Percentiles rank a stretch among this genome's conserved stretches.
These are phyloP conservation scores for Eledona agricola DNA, from an alignment of 2,888 invertebrate species.

Conservation along the genomic window DNA sequence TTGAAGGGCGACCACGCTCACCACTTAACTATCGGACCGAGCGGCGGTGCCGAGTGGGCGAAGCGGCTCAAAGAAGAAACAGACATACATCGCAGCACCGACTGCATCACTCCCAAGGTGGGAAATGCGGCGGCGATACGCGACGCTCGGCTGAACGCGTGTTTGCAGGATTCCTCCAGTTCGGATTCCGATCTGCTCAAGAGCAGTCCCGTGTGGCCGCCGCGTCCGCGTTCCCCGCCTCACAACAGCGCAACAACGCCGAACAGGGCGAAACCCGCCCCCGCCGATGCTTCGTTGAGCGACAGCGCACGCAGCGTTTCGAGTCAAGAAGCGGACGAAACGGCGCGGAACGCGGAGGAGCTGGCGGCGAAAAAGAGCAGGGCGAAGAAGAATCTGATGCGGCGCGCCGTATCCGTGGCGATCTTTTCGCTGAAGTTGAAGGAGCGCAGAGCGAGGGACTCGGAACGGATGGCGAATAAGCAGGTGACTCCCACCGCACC, in stretches of 20 bases:
- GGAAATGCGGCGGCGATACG: slow-evolving; percentile 15
- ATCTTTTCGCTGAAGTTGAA: slow-evolving; percentile 85
- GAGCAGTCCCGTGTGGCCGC: slow-evolving; percentile 60
- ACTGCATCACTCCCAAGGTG: slow-evolving; percentile 77
- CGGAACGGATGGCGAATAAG: slow-evolving; percentile 71
- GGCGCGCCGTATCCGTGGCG: slow-evolving; percentile 84
- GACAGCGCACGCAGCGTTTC: slow-evolving; percentile 67
- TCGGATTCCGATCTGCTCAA: slow-evolving; percentile 69
- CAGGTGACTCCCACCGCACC: slow-evolving; percentile 61
- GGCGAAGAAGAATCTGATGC: slow-evolving; percentile 80
- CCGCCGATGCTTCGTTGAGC: slow-evolving; percentile 65
- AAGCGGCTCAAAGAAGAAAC: slow-evolving; percentile 67
- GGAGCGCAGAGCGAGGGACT: slow-evolving; percentile 80
- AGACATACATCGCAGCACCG: slow-evolving; percentile 70
- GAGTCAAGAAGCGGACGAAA: slow-evolving; percentile 65
- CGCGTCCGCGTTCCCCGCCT: slow-evolving; percentile 57
- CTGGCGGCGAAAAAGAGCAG: slow-evolving; percentile 72
- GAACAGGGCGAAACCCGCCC: slow-evolving; percentile 41
- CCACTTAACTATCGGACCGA: slow-evolving; percentile 70
- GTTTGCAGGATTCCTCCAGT: slow-evolving; percentile 64
- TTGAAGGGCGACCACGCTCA: slow-evolving; percentile 54
- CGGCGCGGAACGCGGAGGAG: slow-evolving; percentile 66
- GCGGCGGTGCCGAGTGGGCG: slow-evolving; percentile 74
- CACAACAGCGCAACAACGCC: slow-evolving; percentile 18
- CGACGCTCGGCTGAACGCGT: neutral